Base-by-base conservation (phyloP, 2,797 vertebrate genomes). In the Ctenosaura bakeri region DNA sequence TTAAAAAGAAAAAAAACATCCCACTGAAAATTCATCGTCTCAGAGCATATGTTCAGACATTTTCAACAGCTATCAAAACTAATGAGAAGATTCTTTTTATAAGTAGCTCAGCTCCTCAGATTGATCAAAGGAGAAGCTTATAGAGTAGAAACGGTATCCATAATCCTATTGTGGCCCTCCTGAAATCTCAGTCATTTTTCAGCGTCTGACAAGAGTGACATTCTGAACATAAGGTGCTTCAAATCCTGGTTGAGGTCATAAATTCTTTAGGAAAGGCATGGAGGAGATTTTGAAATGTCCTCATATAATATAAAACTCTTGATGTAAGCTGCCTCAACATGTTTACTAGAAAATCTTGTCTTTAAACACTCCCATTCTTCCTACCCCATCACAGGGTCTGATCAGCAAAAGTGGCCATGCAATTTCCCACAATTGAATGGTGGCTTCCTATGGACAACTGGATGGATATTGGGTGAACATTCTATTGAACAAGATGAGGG, bases 1-100 rank as follows among this genome's bases (percentile, higher is more conserved):
- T 95, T 94, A 94, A 93, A 96, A 93, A 88, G 85, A 83, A 59
- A 94, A 69, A 94, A 95, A 94, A 94, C 85, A 93, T 90, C 92
- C 93, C 90, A 90, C 26, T 94, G 94, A 93, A 95, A 95, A 93
- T 95, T 95, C 92, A 93, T 92, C 94, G 91, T 91, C 92, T 95
- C 93, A 94, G 90, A 96, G 92, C 94, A 94, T 95, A 95, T 95
- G 93, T 93, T 96, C 94, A 93, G 88, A 91, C 74, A 90, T 93
- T 95, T 94, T 90, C 64, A 95, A 90, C 83, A 92, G 92, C 79
- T 82, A 94, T 94, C 92, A 94, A 92, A 94, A 64, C 54, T 86
- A 93, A 93, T 88, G 91, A 93, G 87, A 93, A 95, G 93, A 91
- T 50, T 66, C 73, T 92, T 80, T 92, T 95, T 93, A 93, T 95